Conservation (phyloP, 2,888 invertebrate species). For the Reticulitermes lucifugus region DNA sequence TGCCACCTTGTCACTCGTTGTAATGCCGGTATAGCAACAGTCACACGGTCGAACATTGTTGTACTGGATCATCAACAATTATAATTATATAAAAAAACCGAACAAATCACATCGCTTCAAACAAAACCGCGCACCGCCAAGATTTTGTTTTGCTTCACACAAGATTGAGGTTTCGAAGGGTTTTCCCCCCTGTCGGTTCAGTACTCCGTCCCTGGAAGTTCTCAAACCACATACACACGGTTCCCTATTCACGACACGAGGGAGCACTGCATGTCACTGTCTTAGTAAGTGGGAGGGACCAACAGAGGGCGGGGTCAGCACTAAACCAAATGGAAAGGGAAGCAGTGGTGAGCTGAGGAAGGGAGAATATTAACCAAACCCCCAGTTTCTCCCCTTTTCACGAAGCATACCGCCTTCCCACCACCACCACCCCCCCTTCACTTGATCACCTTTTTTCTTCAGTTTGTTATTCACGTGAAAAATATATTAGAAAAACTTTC, state of each 20-base stretch:
- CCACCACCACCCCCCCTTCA: too few species aligned
- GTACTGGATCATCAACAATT: background rate
- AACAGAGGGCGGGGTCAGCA: background rate
- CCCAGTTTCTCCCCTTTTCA: background rate
- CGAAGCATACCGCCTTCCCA: background rate
- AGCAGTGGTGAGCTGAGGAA: background rate
- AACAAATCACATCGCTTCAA: background rate
- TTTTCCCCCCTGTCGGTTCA: slow-evolving; percentile 1
- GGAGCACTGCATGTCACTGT: background rate
- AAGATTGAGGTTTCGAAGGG: background rate
- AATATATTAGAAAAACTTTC: slow-evolving; percentile 15
- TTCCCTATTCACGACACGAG: background rate
- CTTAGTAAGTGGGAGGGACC: background rate
- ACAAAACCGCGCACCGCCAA: slow-evolving; percentile 7
- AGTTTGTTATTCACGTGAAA: background rate
- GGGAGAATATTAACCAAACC: slow-evolving; percentile 19
- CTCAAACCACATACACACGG: background rate
- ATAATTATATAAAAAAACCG: background rate
- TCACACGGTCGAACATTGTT: background rate
- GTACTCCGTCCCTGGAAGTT: background rate
- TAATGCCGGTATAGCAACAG: background rate
- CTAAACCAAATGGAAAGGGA: background rate
- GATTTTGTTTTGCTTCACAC: background rate
- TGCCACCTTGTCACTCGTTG: background rate
- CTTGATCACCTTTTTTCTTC: background rate